Evolutionary conservation across 2,113 vertebrate genomes (phyloP).

Genomic region (Gadus macrocephalus): DNA sequence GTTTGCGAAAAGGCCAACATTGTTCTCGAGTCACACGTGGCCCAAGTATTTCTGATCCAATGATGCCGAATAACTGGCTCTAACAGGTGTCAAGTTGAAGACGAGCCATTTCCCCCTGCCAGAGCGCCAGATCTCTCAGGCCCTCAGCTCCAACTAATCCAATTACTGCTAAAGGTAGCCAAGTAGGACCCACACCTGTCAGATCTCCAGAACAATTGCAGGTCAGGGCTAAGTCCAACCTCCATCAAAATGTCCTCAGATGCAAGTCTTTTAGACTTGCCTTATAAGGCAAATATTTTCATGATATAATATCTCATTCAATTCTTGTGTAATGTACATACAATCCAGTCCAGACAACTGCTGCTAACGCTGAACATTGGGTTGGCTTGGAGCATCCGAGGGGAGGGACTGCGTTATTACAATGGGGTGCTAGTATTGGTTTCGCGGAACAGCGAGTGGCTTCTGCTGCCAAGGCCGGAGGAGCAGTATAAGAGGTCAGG

Average conservation of each 20-base stretch:
- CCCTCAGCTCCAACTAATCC: constrained; percentile 33
- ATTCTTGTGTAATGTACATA: constrained; percentile 36
- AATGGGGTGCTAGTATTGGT: constrained; percentile 51
- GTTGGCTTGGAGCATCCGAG: constrained; percentile 36
- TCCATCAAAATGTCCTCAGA: neutral
- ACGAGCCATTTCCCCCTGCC: constrained; percentile 35
- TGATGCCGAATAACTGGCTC: constrained; percentile 51
- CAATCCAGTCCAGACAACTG: constrained; percentile 18
- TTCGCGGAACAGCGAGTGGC: constrained; percentile 53
- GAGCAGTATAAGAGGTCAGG: constrained; percentile 56
- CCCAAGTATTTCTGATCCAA: constrained; percentile 30
- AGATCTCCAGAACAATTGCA: constrained; percentile 6
- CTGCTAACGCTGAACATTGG: constrained; percentile 41
- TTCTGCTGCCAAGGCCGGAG: constrained; percentile 46
- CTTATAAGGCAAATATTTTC: too few species aligned
- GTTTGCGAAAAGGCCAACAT: constrained; percentile 35
- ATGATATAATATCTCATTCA: neutral
- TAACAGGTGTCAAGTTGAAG: constrained; percentile 39
- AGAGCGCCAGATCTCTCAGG: constrained; percentile 17
- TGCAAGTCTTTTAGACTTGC: neutral
- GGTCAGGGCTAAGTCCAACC: too few species aligned
- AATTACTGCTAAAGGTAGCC: constrained; percentile 11
- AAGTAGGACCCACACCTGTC: constrained; percentile 19
- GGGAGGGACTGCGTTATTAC: constrained; percentile 39
- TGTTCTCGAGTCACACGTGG: constrained; percentile 53